Evolutionary conservation across 2,113 vertebrate genomes (phyloP), one percentile per base, ranked within the genome.

Genomic region (Trinectes maculatus): DNA sequence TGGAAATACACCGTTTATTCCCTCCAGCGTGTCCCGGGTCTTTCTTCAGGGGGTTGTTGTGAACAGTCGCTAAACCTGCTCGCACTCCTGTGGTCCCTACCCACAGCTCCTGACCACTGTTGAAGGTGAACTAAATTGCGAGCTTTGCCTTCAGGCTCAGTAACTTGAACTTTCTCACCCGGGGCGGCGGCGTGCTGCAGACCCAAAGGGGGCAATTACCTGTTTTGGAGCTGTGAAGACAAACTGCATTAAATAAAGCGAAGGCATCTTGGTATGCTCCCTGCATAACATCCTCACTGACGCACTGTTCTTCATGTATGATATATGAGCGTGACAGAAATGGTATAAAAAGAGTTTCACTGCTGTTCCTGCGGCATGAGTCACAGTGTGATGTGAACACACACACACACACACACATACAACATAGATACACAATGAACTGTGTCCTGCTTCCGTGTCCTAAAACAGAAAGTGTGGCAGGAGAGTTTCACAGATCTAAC

Each of bases 81-180:
- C 18, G 9, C 29, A 2, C 52, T 25, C 19, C 2, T 9, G 22
- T 25, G 48, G 44, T 8, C 3, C 2, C 29, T 2, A 10, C 47
- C 26, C 47, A 18, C 0, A 29, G 49, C 49, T 53, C 4, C 6
- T 28, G 49, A 34, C 28, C 29, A 13, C 28, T 0, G 48, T 6
- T 39, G 33, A 55, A 16, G 29, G 3, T 24, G 31, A 34, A 21
- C 5, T 36, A 22, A 54, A 36, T 8, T 21, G 5, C 25, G 12
- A 22, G 51, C 6, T 24, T 39, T 33, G 33, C 52, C 34, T 55
- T 39, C 34, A 15, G 53, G 53, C 33, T 39, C 33, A 56, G 36
- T 2, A 26, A 39, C 53, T 21, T 37, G 16, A 56, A 16, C 22
- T 21, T 7, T 25, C 8, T 22, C 11, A 53, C 29, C 29, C 9